phyloP scores from a whole-genome alignment of 2,888 invertebrate genomes.

The Cheiracanthium punctorium region DNA sequence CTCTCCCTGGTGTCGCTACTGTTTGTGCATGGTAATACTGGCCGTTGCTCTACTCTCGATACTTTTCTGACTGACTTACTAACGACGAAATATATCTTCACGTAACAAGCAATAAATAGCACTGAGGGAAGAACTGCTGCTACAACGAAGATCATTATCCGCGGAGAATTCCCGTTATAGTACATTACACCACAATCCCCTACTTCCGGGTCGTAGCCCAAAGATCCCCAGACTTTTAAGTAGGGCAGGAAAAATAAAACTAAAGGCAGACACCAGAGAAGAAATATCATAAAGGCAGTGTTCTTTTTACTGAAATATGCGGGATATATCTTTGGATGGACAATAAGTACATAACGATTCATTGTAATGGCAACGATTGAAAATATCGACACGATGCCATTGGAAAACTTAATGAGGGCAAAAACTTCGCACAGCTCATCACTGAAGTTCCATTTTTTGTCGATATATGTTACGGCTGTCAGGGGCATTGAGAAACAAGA shows the following conservation, averaged over 20 bases:
- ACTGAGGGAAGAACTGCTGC: conserved; percentile 89
- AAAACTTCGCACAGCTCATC: conserved; percentile 87
- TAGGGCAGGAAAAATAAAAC: conserved; percentile 85
- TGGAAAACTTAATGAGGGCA: conserved; percentile 91
- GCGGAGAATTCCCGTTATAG: conserved; percentile 83
- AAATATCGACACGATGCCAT: conserved; percentile 89
- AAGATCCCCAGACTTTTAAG: conserved; percentile 87
- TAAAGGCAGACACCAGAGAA: conserved; percentile 82
- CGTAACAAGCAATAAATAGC: conserved; percentile 88
- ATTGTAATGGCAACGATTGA: conserved; percentile 93
- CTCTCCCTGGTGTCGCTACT: neutral
- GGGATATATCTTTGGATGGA: conserved; percentile 24
- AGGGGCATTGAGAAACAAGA: conserved; percentile 89
- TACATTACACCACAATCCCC: conserved; percentile 91
- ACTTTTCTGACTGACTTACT: neutral
- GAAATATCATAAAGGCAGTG: conserved; percentile 84
- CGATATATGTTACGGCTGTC: conserved; percentile 86
- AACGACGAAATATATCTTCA: neutral
- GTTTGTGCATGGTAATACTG: neutral
- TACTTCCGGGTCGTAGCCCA: conserved; percentile 86
- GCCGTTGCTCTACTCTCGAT: neutral
- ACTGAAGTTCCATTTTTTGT: conserved; percentile 88
- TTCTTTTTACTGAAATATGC: conserved; percentile 82
- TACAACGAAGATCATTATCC: conserved; percentile 86
- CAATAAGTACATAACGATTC: conserved; percentile 82